These are phyloP conservation scores for Phragmatobia fuliginosa DNA, from an alignment of 2,888 invertebrate genomes.

Conservation along the genomic window DNA sequence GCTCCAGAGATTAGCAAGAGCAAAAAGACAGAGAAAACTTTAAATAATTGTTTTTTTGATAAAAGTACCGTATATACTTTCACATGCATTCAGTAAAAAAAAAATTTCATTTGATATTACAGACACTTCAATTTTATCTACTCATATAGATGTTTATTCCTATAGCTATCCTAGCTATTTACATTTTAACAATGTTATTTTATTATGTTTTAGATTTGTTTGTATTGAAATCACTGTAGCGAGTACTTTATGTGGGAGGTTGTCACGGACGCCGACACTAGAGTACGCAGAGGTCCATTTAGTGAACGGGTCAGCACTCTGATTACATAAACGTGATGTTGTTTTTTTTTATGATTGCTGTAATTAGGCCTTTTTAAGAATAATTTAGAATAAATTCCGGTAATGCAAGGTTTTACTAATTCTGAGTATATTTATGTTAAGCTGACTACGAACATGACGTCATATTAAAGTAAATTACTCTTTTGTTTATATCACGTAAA, in stretches of 20 bases:
- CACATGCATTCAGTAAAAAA: no score
- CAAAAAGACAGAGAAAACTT: no score
- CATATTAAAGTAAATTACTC: neutral
- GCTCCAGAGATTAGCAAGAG: no score
- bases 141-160: no score
- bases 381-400: slow-evolving; percentile 7
- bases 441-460: neutral
- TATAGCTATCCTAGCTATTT: neutral
- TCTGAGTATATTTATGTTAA: neutral
- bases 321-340: slow-evolving; percentile 37
- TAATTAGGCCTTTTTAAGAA: slow-evolving; percentile 10
- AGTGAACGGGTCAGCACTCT: slow-evolving; percentile 28
- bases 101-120: no score
- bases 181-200: neutral
- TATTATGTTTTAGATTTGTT: slow-evolving; percentile 2
- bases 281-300: slow-evolving; percentile 18
- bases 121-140: no score
- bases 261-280: slow-evolving; percentile 5
- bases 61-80: no score
- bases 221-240: slow-evolving; percentile 18
- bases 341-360: slow-evolving; percentile 23
- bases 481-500: neutral
- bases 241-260: slow-evolving; percentile 16
- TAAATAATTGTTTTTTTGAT: no score
- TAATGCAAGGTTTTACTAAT: slow-evolving; percentile 6